These are phyloP conservation scores for Accipiter cooperii DNA, from an alignment of 2,113 vertebrate species.

Conservation along the genomic window DNA sequence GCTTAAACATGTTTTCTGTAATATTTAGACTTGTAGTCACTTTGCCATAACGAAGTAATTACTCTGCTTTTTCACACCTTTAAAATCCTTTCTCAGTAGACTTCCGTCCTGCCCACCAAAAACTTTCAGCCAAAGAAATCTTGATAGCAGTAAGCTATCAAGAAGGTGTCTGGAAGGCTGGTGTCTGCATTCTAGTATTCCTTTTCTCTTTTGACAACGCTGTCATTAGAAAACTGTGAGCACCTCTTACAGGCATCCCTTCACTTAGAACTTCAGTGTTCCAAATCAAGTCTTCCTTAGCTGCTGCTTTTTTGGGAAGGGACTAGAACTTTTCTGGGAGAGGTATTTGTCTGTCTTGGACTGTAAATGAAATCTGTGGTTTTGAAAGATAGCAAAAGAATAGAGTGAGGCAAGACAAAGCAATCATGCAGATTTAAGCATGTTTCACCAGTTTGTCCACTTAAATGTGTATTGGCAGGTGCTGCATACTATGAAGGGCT, in stretches of 20 bases:
- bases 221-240: neutral
- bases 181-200: neutral
- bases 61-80: neutral
- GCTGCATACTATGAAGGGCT: neutral
- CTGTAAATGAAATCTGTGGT: neutral
- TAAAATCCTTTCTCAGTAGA: neutral
- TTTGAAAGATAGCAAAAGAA: neutral
- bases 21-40: neutral
- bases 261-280: neutral
- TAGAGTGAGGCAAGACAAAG: neutral
- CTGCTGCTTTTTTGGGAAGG: neutral
- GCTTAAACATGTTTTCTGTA: neutral
- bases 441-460: neutral
- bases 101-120: neutral
- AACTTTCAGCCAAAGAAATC: neutral
- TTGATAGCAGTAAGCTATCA: neutral
- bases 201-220: neutral
- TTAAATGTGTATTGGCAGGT: neutral
- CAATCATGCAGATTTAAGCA: neutral
- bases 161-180: neutral
- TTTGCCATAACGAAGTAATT: neutral
- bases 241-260: neutral
- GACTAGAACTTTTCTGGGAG: neutral
- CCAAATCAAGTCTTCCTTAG: neutral
- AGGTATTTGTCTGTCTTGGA: neutral